Evolutionary conservation across 2,888 invertebrate genomes (phyloP), one percentile per base, ranked within the genome.

Genomic region (Nemapogon koenigi): DNA sequence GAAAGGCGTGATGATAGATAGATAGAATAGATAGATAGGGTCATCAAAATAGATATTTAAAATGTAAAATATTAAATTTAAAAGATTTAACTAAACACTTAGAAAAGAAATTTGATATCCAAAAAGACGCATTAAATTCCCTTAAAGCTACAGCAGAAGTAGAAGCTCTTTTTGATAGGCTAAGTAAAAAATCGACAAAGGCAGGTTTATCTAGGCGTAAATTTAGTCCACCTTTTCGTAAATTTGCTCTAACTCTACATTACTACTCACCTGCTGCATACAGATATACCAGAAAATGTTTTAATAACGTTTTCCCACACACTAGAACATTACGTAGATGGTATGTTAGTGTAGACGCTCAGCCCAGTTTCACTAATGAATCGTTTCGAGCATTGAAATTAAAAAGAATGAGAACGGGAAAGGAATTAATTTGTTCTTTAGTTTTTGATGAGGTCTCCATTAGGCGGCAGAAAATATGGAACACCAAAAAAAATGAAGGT

Each of bases 371-470:
- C 31, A 49, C 49, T 10, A 36, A 40, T 11, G 49, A 50, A 46
- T 43, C 49, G 10, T 49, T 55, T 38, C n/a, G 36, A 2, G 17
- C 42, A n/a, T 43, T 55, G 33, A 43, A 47, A 35, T 15, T 17
- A 16, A 45, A 47, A 25, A 37, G 19, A 4, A n/a, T 42, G 14
- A 13, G 15, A 37, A 33, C 38, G 19, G 30, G 41, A 16, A 32
- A 47, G 26, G 42, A 37, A 30, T 31, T 50, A 14, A 16, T 46
- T 36, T 51, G 49, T 36, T 30, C 41, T 16, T 37, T 55, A 10
- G 39, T 51, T 16, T 39, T 48, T 14, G 49, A 54, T 40, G 50
- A 53, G 46, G 52, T 56, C 47, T 37, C 50, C 4, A 48, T 53
- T 16, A 39, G 48, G 4, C 41, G 43, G 37, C 44, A 49, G 39